Percentiles rank a stretch among this genome's conserved stretches.
Evolutionary conservation across 2,797 vertebrate genomes (phyloP).

Genomic region (Oryzias dopingdopingensis): DNA sequence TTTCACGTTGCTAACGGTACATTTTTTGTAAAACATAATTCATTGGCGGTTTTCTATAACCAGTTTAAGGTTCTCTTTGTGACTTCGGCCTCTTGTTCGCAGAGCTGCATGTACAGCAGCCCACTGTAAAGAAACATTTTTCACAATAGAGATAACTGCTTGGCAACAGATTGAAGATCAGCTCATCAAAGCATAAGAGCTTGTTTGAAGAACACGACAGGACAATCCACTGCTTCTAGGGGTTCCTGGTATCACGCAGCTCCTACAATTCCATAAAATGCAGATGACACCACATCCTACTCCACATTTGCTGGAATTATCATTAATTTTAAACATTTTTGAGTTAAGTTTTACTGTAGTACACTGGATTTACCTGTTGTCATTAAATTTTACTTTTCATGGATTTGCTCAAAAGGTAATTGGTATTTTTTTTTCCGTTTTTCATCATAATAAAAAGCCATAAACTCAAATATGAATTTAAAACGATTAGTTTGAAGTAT

Average conservation of each 20-base stretch:
- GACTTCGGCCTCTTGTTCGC: neutral
- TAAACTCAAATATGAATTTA: neutral
- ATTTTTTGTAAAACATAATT: neutral
- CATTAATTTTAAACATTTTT: too few species aligned
- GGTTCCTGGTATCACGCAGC: slow-evolving; percentile 21
- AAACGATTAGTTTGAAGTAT: neutral
- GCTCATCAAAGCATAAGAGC: slow-evolving; percentile 55
- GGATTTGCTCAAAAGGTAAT: neutral
- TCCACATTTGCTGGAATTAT: too few species aligned
- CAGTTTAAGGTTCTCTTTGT: neutral
- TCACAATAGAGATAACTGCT: slow-evolving; percentile 58
- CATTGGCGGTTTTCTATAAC: too few species aligned
- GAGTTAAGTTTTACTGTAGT: neutral
- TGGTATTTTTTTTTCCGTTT: too few species aligned
- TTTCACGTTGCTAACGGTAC: too few species aligned
- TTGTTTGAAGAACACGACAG: slow-evolving; percentile 55
- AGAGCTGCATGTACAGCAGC: slow-evolving; percentile 39
- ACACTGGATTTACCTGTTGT: neutral
- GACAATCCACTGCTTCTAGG: slow-evolving; percentile 58
- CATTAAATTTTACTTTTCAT: neutral
- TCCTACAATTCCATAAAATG: slow-evolving; percentile 1
- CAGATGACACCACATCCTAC: neutral
- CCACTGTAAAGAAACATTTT: slow-evolving; percentile 69
- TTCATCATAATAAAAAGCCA: neutral
- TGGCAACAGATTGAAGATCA: slow-evolving; percentile 71